Base-by-base conservation (phyloP, 2,888 invertebrate species). In the Epiblema foenella region DNA sequence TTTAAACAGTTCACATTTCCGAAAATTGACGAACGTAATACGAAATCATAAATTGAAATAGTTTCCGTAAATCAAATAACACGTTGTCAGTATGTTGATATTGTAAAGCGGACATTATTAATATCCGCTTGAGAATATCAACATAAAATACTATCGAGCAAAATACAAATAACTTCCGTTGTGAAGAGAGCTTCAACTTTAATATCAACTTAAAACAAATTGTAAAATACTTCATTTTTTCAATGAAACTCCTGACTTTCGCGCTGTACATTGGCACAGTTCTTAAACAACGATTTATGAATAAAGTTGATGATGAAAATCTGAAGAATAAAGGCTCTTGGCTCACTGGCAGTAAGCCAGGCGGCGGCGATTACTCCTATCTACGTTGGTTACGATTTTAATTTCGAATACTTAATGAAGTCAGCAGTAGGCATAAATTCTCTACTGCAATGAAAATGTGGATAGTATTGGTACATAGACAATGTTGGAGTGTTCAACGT, bases 311-410 rank as follows among this genome's bases (percentile, higher is more conserved):
- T 81, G 77, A 82, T 82, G 79, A 81, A 75, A 80, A 81, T 79
- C 81, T 81, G 82, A 80, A 83, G 81, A 83, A 83, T 82, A 79
- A 82, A 83, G 81, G 71, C 75, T 78, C 77, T 85, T 79, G 81
- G 79, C 75, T 82, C 82, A 69, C 76, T 88, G 89, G 89, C 86
- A 68, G 59, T 20, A 69, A 37, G 87, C 89, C 89, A 89, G 78
- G 56, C 60, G 63, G 66, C 72, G 68, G 82, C 83, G 84, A 85
- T 88, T 83, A 88, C 82, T 77, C 82, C 82, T 79, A 78, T 79
- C 77, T 74, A 70, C 68, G 68, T 70, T 77, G 71, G 67, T 73
- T 77, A 79, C 72, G 73, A 76, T 79, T 83, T 79, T 77, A 79
- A 81, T 78, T 79, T 78, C 77, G 74, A 69, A 75, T 77, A n/a